Base-by-base conservation (phyloP, 2,888 invertebrate species). In the Drosophila nr. medialis region DNA sequence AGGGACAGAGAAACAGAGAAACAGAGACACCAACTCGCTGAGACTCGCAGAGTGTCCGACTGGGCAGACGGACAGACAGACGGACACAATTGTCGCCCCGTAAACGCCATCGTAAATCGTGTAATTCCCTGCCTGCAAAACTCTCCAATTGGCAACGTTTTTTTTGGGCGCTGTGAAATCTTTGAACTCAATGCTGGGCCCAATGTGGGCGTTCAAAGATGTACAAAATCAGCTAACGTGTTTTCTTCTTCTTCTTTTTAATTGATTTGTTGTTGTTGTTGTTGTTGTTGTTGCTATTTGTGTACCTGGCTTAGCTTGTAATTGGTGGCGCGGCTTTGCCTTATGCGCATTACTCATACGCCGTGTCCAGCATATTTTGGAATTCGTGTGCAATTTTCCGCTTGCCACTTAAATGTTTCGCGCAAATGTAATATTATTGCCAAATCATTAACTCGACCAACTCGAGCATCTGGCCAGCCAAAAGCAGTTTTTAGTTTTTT, bases 391-490 rank as follows among this genome's bases (percentile, higher is more conserved):
- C 89, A 88, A 88, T 87, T 87, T 87, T 89, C 89, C 87, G 90
- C 86, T 77, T 88, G 87, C 90, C 87, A 88, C 80, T 88, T 89
- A 72, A 87, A 87, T 65, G 72, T 67, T 73, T 56, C n/a, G 50
- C 56, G 49, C 77, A 70, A 79, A 75, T 89, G 76, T 76, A 80
- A 72, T 76, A 76, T 89, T 90, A 87, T 86, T 86, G 89, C 90
- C 90, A 86, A 88, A 88, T 88, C 87, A 88, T 88, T 88, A 88
- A 90, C 79, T 86, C 89, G 85, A 77, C 85, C 77, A 89, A 45
- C 62, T 84, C 90, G 74, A 81, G 82, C 85, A 89, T 84, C 68
- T 85, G 90, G 86, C 63, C 67, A 70, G 56, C 70, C 61, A 59
- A 56, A 15, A 21, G 32, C 13, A 2, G 21, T 54, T 34, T 18